These are phyloP conservation scores for Rambutsinella grinnellia DNA, from an alignment of 2,888 invertebrate species.

Conservation along the genomic window DNA sequence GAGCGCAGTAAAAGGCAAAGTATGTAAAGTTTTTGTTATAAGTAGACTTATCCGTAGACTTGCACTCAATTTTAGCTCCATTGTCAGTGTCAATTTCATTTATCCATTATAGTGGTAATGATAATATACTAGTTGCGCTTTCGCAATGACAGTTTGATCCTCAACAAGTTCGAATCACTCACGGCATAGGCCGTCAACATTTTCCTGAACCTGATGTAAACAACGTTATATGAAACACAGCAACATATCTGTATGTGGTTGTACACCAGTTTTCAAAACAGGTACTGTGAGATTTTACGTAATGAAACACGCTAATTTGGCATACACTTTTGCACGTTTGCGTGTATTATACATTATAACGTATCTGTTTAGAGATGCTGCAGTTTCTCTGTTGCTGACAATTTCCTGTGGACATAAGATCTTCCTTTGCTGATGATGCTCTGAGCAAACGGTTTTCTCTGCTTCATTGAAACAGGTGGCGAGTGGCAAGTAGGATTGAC, in stretches of 20 bases:
- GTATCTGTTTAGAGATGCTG: slow-evolving; percentile 10
- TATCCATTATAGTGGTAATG: too few relatives aligned
- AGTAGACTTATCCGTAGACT: too few relatives aligned
- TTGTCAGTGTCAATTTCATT: too few relatives aligned
- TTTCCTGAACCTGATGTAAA: too few relatives aligned
- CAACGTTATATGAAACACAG: too few relatives aligned
- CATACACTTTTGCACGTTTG: background rate
- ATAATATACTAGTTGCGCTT: too few relatives aligned
- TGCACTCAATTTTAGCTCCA: background rate
- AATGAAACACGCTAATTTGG: slow-evolving; percentile 37
- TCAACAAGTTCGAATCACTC: too few relatives aligned
- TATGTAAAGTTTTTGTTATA: too few relatives aligned
- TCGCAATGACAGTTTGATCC: too few relatives aligned
- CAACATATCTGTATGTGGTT: background rate
- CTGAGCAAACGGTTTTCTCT: slow-evolving; percentile 37
- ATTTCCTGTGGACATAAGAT: slow-evolving; percentile 29
- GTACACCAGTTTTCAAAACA: slow-evolving; percentile 19
- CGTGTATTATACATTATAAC: background rate
- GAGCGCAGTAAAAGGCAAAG: too few relatives aligned
- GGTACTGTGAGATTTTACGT: slow-evolving; percentile 43
- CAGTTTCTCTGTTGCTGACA: slow-evolving; percentile 22
- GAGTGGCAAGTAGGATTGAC: slow-evolving; percentile 4
- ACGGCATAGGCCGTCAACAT: too few relatives aligned
- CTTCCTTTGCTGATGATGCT: background rate
- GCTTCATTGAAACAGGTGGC: slow-evolving; percentile 45